Conservation (phyloP, 2,113 vertebrate species). For the Anhinga rufa region DNA sequence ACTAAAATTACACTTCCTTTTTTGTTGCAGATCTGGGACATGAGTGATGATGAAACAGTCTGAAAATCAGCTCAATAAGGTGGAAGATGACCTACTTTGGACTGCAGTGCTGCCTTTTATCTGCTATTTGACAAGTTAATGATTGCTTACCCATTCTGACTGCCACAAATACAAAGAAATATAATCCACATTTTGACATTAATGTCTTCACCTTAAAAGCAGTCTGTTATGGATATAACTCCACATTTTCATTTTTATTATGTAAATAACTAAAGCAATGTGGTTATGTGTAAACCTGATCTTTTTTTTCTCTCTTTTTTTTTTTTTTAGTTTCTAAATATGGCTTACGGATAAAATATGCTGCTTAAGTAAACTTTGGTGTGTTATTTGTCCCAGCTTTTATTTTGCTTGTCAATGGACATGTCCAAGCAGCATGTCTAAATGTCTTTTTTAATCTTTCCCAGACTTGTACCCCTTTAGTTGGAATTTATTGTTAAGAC, state of each 20-base stretch:
- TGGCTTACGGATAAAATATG: neutral
- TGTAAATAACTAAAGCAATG: conserved; percentile 12
- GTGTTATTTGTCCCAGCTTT: neutral
- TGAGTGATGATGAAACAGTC: conserved; percentile 96
- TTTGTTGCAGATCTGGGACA: conserved; percentile 94
- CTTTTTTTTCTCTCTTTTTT: neutral
- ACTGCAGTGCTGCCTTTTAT: neutral
- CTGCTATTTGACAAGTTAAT: conserved; percentile 7
- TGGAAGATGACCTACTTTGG: neutral
- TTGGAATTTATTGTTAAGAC: neutral
- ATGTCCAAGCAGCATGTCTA: neutral
- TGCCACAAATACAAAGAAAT: neutral
- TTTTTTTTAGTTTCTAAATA: neutral
- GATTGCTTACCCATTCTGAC: neutral
- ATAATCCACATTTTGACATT: neutral
- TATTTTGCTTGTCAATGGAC: neutral
- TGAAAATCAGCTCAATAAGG: conserved; percentile 60
- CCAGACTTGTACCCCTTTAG: neutral
- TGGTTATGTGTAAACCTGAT: neutral
- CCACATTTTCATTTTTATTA: neutral
- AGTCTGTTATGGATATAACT: neutral
- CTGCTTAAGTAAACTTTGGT: neutral
- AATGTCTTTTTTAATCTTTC: neutral
- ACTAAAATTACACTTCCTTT: neutral
- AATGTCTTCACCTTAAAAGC: neutral